Conservation (phyloP, 2,888 invertebrate genomes). For the Agriotes lineatus region DNA sequence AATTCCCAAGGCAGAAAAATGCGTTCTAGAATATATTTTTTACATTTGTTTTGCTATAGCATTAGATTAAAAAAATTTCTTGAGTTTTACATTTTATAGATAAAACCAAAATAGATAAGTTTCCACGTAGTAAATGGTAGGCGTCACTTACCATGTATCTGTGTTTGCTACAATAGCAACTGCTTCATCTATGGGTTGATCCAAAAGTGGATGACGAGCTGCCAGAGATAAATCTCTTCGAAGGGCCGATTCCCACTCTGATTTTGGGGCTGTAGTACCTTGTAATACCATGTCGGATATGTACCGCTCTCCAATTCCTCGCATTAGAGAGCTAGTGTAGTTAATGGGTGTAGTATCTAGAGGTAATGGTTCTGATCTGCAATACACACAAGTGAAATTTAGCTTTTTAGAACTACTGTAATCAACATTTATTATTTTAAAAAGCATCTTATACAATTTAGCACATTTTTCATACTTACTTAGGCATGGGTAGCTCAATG, state of each 20-base stretch:
- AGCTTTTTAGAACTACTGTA: too few species aligned
- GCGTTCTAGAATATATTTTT: too few species aligned
- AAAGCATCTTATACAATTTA: too few species aligned
- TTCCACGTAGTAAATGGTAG: too few species aligned
- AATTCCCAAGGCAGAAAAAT: too few species aligned
- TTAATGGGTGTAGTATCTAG: constrained; percentile 57
- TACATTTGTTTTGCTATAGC: too few species aligned
- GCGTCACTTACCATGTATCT: constrained; percentile 79
- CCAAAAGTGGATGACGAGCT: constrained; percentile 70
- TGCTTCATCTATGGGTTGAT: constrained; percentile 81
- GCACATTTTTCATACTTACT: constrained; percentile 63
- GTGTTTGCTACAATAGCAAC: constrained; percentile 86
- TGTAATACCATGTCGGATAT: constrained; percentile 83
- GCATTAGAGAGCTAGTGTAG: constrained; percentile 73
- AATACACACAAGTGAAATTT: too few species aligned
- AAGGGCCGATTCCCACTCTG: constrained; percentile 71
- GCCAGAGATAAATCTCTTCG: constrained; percentile 69
- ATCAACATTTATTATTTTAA: too few species aligned
- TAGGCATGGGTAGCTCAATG: constrained; percentile 73
- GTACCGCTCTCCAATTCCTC: constrained; percentile 75
- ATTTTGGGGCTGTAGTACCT: constrained; percentile 72
- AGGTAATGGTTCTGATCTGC: constrained; percentile 25
- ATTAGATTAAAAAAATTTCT: too few species aligned
- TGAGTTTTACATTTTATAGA: too few species aligned
- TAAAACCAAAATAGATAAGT: too few species aligned